These are phyloP conservation scores for Serripes groenlandicus DNA, from an alignment of 2,888 invertebrate species.

Conservation along the genomic window DNA sequence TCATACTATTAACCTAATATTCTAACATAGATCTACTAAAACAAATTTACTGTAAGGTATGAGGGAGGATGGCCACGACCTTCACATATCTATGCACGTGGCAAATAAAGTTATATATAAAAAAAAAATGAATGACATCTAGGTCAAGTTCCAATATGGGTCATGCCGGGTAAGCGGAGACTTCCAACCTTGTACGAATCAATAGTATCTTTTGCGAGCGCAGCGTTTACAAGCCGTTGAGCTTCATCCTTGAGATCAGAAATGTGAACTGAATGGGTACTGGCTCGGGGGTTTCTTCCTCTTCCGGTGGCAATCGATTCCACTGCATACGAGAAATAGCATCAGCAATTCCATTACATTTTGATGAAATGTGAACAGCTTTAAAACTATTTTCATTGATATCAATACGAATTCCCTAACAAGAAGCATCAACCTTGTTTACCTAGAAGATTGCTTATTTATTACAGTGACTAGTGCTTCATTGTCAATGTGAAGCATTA, in stretches of 20 bases:
- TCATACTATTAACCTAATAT: too few species aligned
- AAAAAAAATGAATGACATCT: too few species aligned
- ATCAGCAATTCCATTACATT: neutral
- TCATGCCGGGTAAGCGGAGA: too few species aligned
- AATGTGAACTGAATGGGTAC: neutral
- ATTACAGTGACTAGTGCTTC: slow-evolving; percentile 15
- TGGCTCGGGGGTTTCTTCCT: neutral
- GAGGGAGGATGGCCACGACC: too few species aligned
- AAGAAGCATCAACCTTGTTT: neutral
- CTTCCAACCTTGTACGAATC: neutral
- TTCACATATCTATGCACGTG: too few species aligned
- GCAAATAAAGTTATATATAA: too few species aligned
- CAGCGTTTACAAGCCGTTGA: neutral
- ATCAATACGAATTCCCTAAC: neutral
- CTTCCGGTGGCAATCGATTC: neutral
- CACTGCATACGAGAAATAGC: slow-evolving; percentile 7
- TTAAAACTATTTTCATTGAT: neutral
- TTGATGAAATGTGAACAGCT: neutral
- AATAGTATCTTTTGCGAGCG: neutral
- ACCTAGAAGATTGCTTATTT: neutral
- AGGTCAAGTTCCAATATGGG: too few species aligned
- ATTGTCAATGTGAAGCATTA: neutral
- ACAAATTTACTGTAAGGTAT: too few species aligned
- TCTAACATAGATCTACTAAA: too few species aligned
- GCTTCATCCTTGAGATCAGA: neutral